These are phyloP conservation scores for Elaphurus davidianus DNA, from an alignment of 2,113 vertebrate genomes.

Conservation along the genomic window DNA sequence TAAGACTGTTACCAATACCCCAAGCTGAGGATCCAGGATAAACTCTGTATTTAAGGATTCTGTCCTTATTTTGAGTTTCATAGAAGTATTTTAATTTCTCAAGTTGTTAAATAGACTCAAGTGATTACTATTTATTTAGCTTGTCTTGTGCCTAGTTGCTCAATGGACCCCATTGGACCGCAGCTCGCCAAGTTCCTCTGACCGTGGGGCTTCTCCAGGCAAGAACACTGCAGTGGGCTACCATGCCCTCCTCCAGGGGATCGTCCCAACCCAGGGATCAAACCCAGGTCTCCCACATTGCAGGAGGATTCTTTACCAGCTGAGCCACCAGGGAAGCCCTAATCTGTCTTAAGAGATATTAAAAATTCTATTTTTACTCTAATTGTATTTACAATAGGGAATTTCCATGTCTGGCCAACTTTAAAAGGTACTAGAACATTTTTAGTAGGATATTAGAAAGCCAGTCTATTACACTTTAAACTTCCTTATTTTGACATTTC, in stretches of 20 bases:
- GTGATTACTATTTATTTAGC: not conserved
- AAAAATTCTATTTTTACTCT: not conserved
- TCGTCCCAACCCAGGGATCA: not conserved
- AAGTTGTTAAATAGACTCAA: not conserved
- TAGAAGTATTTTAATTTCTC: not conserved
- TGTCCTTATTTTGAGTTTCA: slow-evolving; percentile 17
- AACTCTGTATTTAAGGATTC: not conserved
- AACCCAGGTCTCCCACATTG: not conserved
- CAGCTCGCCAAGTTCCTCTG: not conserved
- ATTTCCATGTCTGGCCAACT: not conserved
- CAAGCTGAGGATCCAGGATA: not conserved
- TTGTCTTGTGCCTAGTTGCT: not conserved
- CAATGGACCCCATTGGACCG: not conserved
- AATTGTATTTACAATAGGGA: not conserved
- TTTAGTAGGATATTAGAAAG: not conserved
- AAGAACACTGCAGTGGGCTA: not conserved
- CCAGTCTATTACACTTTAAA: not conserved
- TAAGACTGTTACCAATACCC: slow-evolving; percentile 56
- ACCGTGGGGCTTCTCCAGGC: not conserved
- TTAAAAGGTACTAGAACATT: not conserved
- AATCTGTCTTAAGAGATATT: not conserved
- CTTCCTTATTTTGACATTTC: not conserved
- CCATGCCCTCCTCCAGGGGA: not conserved
- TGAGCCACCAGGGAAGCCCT: not conserved
- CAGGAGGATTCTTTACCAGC: not conserved